Percentiles rank a stretch among this genome's conserved stretches.
These are phyloP conservation scores for Sesia apiformis DNA, from an alignment of 2,888 invertebrate genomes.

Conservation along the genomic window DNA sequence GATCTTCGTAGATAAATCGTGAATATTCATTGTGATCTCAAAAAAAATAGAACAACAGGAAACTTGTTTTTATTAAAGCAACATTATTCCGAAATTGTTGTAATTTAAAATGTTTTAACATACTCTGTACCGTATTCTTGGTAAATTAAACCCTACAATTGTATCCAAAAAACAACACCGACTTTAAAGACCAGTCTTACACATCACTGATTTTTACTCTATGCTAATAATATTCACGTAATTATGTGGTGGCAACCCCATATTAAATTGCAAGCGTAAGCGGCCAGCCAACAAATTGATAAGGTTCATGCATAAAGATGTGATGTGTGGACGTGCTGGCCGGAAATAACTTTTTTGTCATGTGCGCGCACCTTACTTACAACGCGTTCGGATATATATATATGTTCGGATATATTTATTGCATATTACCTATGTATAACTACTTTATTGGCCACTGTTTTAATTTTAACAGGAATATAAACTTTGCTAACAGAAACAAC, in stretches of 20 bases:
- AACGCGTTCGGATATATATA: background rate
- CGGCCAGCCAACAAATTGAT: conserved; percentile 46
- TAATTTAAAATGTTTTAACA: too few species aligned
- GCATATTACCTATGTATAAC: too few species aligned
- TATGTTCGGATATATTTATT: background rate
- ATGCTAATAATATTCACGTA: conserved; percentile 18
- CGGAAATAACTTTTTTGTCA: conserved; percentile 36
- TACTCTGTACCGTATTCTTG: background rate
- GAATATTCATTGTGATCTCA: too few species aligned
- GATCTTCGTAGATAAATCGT: too few species aligned
- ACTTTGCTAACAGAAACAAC: too few species aligned
- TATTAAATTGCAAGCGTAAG: conserved; percentile 41
- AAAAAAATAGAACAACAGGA: too few species aligned
- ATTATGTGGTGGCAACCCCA: conserved; percentile 40
- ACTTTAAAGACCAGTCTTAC: background rate
- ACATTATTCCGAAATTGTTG: too few species aligned
- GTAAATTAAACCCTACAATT: background rate
- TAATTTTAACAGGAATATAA: too few species aligned
- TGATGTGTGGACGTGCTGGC: conserved; percentile 12
- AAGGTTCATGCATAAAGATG: conserved; percentile 57
- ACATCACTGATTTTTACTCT: conserved; percentile 1
- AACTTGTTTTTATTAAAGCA: too few species aligned
- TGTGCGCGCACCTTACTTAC: conserved; percentile 6
- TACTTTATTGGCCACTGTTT: too few species aligned
- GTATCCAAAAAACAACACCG: background rate